Base-by-base conservation (phyloP, 2,888 invertebrate species). In the Copidosoma aretas region DNA sequence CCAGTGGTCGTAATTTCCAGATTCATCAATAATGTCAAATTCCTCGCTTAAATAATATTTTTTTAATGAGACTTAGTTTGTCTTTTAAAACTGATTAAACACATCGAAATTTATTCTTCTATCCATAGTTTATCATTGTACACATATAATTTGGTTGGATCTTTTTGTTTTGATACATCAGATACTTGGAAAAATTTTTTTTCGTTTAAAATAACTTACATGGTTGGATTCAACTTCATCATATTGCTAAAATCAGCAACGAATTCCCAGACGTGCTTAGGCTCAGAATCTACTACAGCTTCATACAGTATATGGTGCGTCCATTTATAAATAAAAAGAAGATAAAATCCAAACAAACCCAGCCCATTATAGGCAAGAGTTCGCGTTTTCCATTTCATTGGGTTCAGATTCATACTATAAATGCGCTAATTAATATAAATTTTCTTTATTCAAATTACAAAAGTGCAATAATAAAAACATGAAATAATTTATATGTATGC, bases 241-340 rank as follows among this genome's bases (percentile, higher is more conserved):
- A 90, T 89, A 79, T 91, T 91, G 77, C 88, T 90, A 77, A 91
- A 91, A 83, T 91, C 91, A 0, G 91, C 89, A n/a, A 91, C 88
- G 82, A 87, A 91, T 80, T 91, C 90, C 91, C 91, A 91, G 43
- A 90, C 89, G 39, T 84, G 84, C 77, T 86, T 86, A 21, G 91
- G 88, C 76, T 86, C 85, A 0, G 87, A 83, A 74, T 88, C 85
- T 75, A 91, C 85, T 72, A 84, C 82, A 61, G 84, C 84, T 74
- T 87, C 86, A 17, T 77, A 77, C 21, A 72, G 68, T 19, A 77
- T 77, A 46, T 75, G 73, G 71, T 81, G 73, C 3, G 73, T 76
- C 74, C 76, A 78, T 67, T 82, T 83, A 63, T 80, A 76, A 68
- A 82, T 52, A 52, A 81, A 76, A 10, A 81, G 46, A 4, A 74